These are phyloP conservation scores for Gobionotothen gibberifrons DNA, from an alignment of 2,797 vertebrate genomes.

Conservation along the genomic window DNA sequence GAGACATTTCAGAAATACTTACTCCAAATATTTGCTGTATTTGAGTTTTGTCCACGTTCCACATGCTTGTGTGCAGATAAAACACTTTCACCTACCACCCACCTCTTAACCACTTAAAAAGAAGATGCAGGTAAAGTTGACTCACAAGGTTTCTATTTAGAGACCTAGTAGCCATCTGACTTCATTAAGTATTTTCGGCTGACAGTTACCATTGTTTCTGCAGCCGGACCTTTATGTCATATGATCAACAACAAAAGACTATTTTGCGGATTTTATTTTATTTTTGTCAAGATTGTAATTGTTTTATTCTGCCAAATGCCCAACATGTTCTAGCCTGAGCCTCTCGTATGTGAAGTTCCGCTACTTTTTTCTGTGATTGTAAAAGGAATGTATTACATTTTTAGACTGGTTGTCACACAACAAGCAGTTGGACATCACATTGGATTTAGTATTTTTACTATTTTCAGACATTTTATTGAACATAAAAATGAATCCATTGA, in stretches of 20 bases:
- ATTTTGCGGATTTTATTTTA: no score
- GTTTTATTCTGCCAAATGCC: no score
- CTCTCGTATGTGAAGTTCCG: neutral
- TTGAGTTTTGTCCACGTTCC: slow-evolving; percentile 24
- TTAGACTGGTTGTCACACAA: neutral
- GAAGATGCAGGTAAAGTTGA: slow-evolving; percentile 10
- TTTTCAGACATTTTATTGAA: slow-evolving; percentile 1
- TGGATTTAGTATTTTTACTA: neutral
- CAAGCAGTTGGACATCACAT: neutral
- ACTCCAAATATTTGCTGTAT: slow-evolving; percentile 33
- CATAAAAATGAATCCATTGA: neutral
- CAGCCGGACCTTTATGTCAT: neutral
- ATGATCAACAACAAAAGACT: neutral
- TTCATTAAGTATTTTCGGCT: slow-evolving; percentile 6
- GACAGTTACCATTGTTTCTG: slow-evolving; percentile 13
- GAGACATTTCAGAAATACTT: slow-evolving; percentile 41
- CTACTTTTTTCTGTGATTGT: neutral
- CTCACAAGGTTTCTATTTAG: slow-evolving; percentile 12
- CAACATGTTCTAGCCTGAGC: neutral
- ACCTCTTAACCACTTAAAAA: slow-evolving; percentile 9
- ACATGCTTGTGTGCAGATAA: slow-evolving; percentile 13
- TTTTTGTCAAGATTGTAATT: no score
- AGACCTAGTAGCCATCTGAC: neutral
- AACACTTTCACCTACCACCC: slow-evolving; percentile 13
- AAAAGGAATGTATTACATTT: neutral